Percentiles rank a stretch among this genome's conserved stretches.
Evolutionary conservation across 2,888 invertebrate genomes (phyloP).

Genomic region (Coelogynopora nodosa): DNA sequence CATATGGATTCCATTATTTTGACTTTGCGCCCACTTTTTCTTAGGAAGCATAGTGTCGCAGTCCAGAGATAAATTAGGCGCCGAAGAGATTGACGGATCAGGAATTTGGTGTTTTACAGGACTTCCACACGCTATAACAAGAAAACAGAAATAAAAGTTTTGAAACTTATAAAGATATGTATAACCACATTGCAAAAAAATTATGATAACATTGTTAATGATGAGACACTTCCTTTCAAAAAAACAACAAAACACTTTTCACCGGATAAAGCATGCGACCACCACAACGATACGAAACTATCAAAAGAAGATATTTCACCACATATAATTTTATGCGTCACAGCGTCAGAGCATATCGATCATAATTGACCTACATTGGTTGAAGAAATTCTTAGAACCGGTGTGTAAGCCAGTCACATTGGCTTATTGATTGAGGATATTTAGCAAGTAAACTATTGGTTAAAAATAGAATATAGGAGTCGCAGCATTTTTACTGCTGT

Average conservation of each 20-base stretch:
- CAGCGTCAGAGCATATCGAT: not conserved
- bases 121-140: not conserved
- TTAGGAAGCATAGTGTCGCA: not conserved
- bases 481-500: not conserved
- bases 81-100: not conserved
- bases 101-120: not conserved
- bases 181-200: not conserved
- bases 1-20: not conserved
- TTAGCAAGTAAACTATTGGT: not conserved
- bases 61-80: not conserved
- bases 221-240: too few species aligned
- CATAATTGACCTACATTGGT: not conserved
- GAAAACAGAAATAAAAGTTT: not conserved
- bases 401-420: not conserved
- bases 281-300: too few species aligned
- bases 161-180: not conserved
- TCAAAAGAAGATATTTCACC: not conserved
- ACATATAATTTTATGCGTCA: not conserved
- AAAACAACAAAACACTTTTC: not conserved
- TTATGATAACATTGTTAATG: not conserved
- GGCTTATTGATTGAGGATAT: not conserved
- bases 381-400: not conserved
- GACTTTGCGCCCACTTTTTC: not conserved
- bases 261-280: not conserved
- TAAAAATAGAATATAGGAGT: not conserved